Evolutionary conservation across 2,888 invertebrate species (phyloP), one percentile per base, ranked within the genome.

Genomic region (Helleia helle): DNA sequence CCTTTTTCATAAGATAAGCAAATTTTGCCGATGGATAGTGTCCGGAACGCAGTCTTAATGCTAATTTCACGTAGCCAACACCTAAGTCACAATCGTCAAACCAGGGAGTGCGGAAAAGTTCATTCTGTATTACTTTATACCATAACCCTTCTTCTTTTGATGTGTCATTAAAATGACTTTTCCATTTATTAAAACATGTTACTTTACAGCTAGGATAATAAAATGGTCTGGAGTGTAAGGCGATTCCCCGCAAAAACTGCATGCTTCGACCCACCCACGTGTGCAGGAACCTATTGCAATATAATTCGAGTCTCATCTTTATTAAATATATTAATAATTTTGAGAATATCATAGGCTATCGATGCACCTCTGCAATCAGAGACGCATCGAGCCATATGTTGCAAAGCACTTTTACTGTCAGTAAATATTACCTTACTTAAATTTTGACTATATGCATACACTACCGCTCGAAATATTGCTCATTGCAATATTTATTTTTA

Each of bases 391-490:
- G 13, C 29, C 13, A 29, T 7, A 29, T 22, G 34, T 8, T 34
- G 22, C 9, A 34, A 22, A 14, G 31, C 31, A 7, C 9, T 34
- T 18, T 9, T 34, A 9, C 22, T 28, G 11, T 28, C 28, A 12
- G 28, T 28, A 13, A 4, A 12, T 28, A 28, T 28, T 1, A 28
- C 12, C 12, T 7, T 1, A 7, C 5, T 28, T 12, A 12, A 11
- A 28, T 28, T 28, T 13, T 12, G 12, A 12, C 12, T 13, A 2
- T 12, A 12, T 7, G 29, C 36, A 39, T 39, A 39, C 4, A 7
- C 17, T 22, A 39, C 6, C 4, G 42, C 42, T 28, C 43, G 15
- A 9, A n/a, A 27, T 18, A 40, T 37, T 30, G 40, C 40, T n/a
- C n/a, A n/a, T n/a, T n/a, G n/a, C n/a, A n/a, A n/a, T n/a, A n/a